Evolutionary conservation across 53 echinoderm and acorn worm species (phyloP), one percentile per base, ranked within the genome.

Genomic region (Patiria pectinifera): DNA sequence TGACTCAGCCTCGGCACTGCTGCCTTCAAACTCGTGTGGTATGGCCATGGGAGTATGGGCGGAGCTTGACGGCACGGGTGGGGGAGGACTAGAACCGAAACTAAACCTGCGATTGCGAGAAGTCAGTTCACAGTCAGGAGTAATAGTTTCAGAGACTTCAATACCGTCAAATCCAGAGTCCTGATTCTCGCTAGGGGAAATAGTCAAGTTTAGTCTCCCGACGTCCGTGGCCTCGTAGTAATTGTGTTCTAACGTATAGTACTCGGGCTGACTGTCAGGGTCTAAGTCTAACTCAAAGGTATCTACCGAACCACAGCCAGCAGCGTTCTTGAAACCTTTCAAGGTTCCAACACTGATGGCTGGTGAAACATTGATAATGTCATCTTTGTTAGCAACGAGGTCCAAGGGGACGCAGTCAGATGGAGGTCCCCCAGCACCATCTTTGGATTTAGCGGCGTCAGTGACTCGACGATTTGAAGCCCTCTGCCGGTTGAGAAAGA

Each of bases 121-220:
- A 25, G 89, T 59, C 80, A 89, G 80, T n/a, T 80, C 89, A 11
- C 43, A 89, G 47, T 89, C 89, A 1, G 89, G 89, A 26, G 89
- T 89, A 16, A 89, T 80, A 2, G 80, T 80, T 69, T 89, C 89
- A 0, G 89, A 89, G 46, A 89, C 89, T 24, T 89, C 89, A 47
- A 89, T 89, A 22, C 89, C 89, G 47, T 87, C 87, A 71, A 87
- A 87, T n/a, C 66, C 89, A 12, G 89, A 89, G 66, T 79, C 79
- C 18, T 79, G 89, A 5, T 89, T 89, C 11, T 89, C 89, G 35
- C 22, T 69, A 24, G 19, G 35, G 35, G 35, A 62, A 58, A 21
- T 79, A 11, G 12, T 76, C 63, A 19, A 62, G 22, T 45, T 66
- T 15, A 59, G 62, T 22, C 61, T 89, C 60, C 62, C 46, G 16